Evolutionary conservation across 2,888 invertebrate genomes (phyloP), one percentile per base, ranked within the genome.

Genomic region (Cecidostiba fungosa): DNA sequence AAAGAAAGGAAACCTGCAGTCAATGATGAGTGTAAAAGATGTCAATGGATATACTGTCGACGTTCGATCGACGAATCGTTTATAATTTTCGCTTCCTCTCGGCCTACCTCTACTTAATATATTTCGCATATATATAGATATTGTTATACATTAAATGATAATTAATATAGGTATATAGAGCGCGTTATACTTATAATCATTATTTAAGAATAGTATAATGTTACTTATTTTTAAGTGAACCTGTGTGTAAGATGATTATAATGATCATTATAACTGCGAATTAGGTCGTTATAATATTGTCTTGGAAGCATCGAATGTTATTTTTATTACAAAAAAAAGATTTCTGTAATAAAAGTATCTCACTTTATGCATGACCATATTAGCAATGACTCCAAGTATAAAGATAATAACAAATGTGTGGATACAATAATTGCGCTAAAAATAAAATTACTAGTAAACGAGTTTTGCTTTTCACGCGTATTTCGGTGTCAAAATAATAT

Each of bases 21-120:
- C 66, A 77, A 72, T 47, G 29, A n/a, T 3, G 29, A n/a, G 12
- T 8, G 12, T 26, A 14, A 23, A 29, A 14, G 3, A 16, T 66
- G 12, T 26, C 29, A 66, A 66, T 26, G 62, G 14, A 36, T 54
- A 23, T 62, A n/a, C 39, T 54, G 16, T 77, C n/a, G 16, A 73
- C 4, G 59, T n/a, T 85, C 83, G 81, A 86, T 85, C 87, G 86
- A 39, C 86, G 82, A 85, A 77, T 82, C 50, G 54, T 26, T 87
- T 81, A 82, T 86, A n/a, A n/a, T n/a, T n/a, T 77, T 85, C n/a
- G 66, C 84, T 88, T 88, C 87, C 88, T 88, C 87, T 88, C 86
- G 88, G 88, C 88, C 89, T 89, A 88, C 84, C 85, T 87, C 86
- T 81, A 74, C 84, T 50, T 84, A 87, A 80, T 84, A 66, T 70